Base-by-base conservation (phyloP, 2,888 invertebrate genomes). In the Osmoderma eremita region DNA sequence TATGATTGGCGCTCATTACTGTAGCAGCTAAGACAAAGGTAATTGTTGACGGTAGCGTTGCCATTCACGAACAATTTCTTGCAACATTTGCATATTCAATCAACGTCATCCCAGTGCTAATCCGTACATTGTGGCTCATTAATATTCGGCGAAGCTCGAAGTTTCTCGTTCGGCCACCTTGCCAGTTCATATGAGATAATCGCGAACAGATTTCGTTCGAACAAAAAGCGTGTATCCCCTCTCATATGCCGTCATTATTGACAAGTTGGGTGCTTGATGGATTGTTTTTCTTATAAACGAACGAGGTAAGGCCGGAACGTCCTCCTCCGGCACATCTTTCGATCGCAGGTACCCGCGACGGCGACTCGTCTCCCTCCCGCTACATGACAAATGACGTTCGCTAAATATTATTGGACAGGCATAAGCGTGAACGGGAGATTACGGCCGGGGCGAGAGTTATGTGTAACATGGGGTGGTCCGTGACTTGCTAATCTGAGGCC, bases 401-500 rank as follows among this genome's bases (percentile, higher is more conserved):
- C 67, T 67, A 67, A 62, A 61, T 61, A 67, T 67, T 53, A 62
- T 56, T 58, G 53, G 67, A 67, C 51, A 67, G 67, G 56, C 65
- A 58, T 58, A 65, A 62, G 67, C 67, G 51, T 62, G 62, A 62
- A 61, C 62, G 62, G 67, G 41, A 45, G 58, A 61, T 61, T 61
- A 61, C 41, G 30, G 30, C 58, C 30, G 36, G 48, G 58, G 30
- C 30, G 30, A 61, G 58, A 67, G 54, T 62, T 51, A 62, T 67
- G 62, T 62, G 49, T 62, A 67, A 58, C 67, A 61, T 36, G 51
- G 49, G 62, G 67, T 42, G 58, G 51, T 61, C 67, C 67, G 67
- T 67, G 67, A 67, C 67, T 67, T 67, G 67, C 67, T 67, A 67
- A 67, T 67, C 67, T 73, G 66, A 71, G 71, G 73, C 74, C 73